Conservation (phyloP, 2,888 invertebrate genomes). For the Hecatera dysodea region DNA sequence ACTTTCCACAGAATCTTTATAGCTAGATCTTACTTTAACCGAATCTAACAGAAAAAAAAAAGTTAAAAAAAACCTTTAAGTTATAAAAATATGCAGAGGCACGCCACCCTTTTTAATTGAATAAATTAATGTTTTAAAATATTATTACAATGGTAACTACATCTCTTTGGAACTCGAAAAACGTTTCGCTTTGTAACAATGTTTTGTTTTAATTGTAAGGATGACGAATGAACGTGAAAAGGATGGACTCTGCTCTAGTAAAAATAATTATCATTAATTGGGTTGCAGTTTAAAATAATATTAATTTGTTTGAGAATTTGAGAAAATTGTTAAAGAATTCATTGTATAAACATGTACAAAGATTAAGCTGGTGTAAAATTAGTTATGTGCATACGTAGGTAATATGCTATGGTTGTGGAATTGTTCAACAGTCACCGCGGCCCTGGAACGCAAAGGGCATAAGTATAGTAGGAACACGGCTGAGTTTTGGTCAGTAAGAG, state of each 20-base stretch:
- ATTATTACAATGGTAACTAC: constrained; percentile 11
- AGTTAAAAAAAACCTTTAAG: not conserved
- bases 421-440: too few species aligned
- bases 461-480: too few species aligned
- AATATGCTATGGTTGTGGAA: too few species aligned
- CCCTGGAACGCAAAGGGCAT: too few species aligned
- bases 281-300: not conserved
- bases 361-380: too few species aligned
- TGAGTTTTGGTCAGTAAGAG: too few species aligned
- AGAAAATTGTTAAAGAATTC: too few species aligned
- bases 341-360: too few species aligned
- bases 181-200: not conserved
- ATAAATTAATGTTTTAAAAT: constrained; percentile 44
- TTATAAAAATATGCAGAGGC: constrained; percentile 51
- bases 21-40: not conserved
- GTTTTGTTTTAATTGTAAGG: constrained; percentile 2
- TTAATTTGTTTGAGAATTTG: too few species aligned
- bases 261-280: not conserved
- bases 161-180: constrained; percentile 1
- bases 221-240: not conserved
- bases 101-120: constrained; percentile 47
- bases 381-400: too few species aligned
- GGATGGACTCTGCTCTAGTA: not conserved
- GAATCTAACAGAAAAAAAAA: constrained; percentile 1
- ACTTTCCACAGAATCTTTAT: not conserved